Conservation (phyloP, 2,113 vertebrate species). For the Hemichromis elongatus region DNA sequence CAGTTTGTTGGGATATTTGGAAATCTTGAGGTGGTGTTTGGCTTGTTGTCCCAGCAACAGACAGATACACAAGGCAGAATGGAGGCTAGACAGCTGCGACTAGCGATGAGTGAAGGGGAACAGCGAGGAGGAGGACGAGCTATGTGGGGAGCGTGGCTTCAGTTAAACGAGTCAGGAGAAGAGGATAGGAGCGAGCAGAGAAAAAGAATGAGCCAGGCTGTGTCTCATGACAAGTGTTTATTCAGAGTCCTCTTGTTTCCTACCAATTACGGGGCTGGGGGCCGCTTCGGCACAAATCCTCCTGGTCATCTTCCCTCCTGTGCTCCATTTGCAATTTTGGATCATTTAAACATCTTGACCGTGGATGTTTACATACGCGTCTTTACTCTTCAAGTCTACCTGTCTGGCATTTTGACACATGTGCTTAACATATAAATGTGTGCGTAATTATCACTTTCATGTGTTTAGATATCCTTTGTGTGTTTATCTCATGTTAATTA, state of each 20-base stretch:
- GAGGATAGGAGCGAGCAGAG: neutral
- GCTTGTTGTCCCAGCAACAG: constrained; percentile 59
- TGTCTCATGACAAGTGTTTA: constrained; percentile 58
- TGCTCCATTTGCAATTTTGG: constrained; percentile 32
- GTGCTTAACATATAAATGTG: neutral
- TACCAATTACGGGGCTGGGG: constrained; percentile 57
- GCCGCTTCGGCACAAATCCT: constrained; percentile 36
- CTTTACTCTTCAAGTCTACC: neutral
- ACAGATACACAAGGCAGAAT: constrained; percentile 46
- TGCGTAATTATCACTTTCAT: neutral
- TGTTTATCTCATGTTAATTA: constrained; percentile 41
- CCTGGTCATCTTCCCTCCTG: neutral
- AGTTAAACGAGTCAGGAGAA: constrained; percentile 29
- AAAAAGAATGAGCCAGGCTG: constrained; percentile 48
- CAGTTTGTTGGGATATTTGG: constrained; percentile 58
- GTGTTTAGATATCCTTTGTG: neutral
- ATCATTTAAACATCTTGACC: constrained; percentile 20
- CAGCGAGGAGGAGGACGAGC: neutral
- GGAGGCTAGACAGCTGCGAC: constrained; percentile 44
- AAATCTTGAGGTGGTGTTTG: constrained; percentile 57
- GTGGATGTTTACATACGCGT: neutral
- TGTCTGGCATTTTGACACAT: neutral
- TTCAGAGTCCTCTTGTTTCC: constrained; percentile 63
- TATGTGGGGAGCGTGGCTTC: constrained; percentile 8
- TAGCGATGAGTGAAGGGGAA: constrained; percentile 52